Base-by-base conservation (phyloP, 2,797 vertebrate species). In the Pseudomugil tenellus region DNA sequence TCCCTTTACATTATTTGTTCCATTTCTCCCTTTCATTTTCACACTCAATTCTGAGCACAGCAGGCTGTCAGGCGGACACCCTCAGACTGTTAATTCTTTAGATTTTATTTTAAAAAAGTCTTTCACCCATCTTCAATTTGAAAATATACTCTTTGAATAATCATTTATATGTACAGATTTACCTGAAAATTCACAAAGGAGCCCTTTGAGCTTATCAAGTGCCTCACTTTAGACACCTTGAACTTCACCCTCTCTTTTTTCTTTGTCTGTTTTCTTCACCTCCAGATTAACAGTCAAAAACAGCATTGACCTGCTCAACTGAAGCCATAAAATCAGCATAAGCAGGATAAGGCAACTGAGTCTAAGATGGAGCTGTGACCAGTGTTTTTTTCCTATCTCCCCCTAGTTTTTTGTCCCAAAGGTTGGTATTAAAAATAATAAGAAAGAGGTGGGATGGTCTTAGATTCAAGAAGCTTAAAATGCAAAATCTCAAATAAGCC, bases 381-480 rank as follows among this genome's bases (percentile, higher is more conserved):
- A 88, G 58, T 83, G 84, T 91, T 73, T 91, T 71, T 72, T n/a
- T 31, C n/a, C 49, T 41, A 32, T 66, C 54, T 34, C 7, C 16
- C 14, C 19, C 55, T 55, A 85, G 90, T 91, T 91, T 93, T 89
- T 94, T 93, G 91, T 93, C 92, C 91, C 91, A 87, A 89, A 93
- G 92, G 92, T 92, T 94, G 90, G 90, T 92, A 90, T 93, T 91
- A 90, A 90, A 94, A 93, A 94, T 93, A 94, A 92, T 93, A 93
- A 93, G 91, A 90, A 93, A 88, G 87, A 92, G 92, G 94, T 95
- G 91, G 94, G 94, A 94, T 91, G 93, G 92, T 94, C 91, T 95
- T 95, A 95, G 89, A 94, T 92, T 88, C 92, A 93, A 94, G 93
- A 93, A 93, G 94, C 94, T 95, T 95, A 95, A 94, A 93, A 94